Conservation (phyloP, 2,113 vertebrate genomes). For the Myrmecophaga tridactyla region DNA sequence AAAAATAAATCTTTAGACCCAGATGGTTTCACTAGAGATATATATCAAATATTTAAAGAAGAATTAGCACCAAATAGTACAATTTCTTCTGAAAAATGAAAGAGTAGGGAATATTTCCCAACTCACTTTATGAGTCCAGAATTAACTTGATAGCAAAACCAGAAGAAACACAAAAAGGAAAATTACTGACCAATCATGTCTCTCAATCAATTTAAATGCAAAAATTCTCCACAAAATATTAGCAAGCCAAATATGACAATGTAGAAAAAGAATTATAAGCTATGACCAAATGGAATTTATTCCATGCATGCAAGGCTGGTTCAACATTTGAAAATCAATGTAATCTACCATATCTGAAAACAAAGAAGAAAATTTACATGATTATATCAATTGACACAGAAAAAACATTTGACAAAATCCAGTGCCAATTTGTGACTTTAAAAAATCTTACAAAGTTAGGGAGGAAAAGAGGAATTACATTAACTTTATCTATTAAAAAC, state of each 20-base stretch:
- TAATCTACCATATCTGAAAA: no score
- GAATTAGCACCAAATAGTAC: neutral
- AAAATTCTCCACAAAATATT: no score
- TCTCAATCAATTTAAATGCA: no score
- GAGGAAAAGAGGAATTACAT: neutral
- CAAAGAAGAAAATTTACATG: no score
- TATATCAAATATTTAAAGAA: neutral
- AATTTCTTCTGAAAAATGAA: neutral
- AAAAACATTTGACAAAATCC: neutral
- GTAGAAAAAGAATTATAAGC: no score
- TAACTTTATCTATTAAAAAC: neutral
- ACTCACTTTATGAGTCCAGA: no score
- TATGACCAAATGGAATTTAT: no score
- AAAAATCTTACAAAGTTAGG: neutral
- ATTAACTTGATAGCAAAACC: no score
- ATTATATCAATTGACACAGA: neutral
- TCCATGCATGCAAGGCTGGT: neutral
- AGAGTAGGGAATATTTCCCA: neutral
- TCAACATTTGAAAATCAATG: neutral
- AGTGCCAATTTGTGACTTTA: neutral
- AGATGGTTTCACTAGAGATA: neutral
- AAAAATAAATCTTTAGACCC: neutral
- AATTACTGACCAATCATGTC: no score
- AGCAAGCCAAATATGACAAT: no score
- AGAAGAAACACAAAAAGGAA: no score